phyloP scores from a whole-genome alignment of 2,797 vertebrate species.

The Parambassis ranga region DNA sequence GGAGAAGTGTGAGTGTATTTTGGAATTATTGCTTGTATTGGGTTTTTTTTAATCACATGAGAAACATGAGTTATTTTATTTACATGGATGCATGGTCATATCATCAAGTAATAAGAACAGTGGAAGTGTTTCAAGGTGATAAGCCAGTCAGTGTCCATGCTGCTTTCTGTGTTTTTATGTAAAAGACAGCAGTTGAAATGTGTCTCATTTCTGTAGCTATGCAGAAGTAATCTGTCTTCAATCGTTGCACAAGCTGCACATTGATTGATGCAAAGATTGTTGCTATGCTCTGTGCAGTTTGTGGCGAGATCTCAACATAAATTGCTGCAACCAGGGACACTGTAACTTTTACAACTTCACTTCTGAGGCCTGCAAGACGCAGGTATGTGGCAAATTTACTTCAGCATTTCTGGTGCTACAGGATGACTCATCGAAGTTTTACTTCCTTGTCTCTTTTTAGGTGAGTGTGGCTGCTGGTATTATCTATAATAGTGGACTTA shows the following conservation, averaged over 20 bases:
- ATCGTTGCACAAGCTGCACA: neutral
- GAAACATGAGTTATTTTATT: no score
- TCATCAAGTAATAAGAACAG: no score
- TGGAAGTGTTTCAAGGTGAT: no score
- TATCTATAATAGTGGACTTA: slow-evolving; percentile 76
- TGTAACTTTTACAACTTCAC: slow-evolving; percentile 79
- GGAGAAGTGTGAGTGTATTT: slow-evolving; percentile 77
- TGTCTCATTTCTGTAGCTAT: neutral
- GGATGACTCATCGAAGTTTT: neutral
- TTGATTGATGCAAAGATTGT: neutral
- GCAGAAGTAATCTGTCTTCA: neutral
- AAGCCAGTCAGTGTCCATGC: no score
- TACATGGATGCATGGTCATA: no score
- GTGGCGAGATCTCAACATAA: slow-evolving; percentile 76
- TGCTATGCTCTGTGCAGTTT: slow-evolving; percentile 65
- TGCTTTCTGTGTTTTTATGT: no score
- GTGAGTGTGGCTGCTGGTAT: slow-evolving; percentile 70
- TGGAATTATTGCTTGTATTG: neutral
- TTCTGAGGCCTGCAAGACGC: slow-evolving; percentile 46
- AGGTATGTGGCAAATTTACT: slow-evolving; percentile 49
- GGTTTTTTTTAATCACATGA: no score
- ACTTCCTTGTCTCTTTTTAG: slow-evolving; percentile 39
- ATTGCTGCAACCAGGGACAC: slow-evolving; percentile 74
- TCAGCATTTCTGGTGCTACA: neutral
- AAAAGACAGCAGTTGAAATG: neutral